These are phyloP conservation scores for Tetramorium simillimum DNA, from an alignment of 1,140 invertebrate species.

Conservation along the genomic window DNA sequence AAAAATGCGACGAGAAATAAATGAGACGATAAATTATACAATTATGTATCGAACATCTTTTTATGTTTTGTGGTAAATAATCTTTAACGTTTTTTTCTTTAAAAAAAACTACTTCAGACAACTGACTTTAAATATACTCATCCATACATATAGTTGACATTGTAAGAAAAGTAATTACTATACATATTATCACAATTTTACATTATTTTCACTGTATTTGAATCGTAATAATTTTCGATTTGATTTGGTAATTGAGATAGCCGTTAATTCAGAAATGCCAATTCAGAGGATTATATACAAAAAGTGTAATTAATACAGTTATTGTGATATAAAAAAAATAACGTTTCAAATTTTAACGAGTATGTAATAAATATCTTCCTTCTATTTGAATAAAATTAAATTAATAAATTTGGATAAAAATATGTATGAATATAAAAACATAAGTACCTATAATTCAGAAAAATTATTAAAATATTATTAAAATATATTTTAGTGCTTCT, in stretches of 20 bases:
- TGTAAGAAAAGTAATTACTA: not conserved
- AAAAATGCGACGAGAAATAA: not conserved
- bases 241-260: not conserved
- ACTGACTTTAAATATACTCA: not conserved
- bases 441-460: not conserved
- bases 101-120: not conserved
- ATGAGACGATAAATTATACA: not conserved
- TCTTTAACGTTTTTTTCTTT: not conserved
- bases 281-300: not conserved
- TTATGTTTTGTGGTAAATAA: not conserved
- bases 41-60: not conserved
- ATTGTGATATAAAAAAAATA: not conserved
- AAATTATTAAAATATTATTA: not conserved
- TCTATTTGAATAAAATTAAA: no score
- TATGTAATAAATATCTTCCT: not conserved
- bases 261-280: not conserved
- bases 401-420: not conserved
- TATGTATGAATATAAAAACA: not conserved
- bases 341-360: not conserved
- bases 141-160: not conserved
- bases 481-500: not conserved
- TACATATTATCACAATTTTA: not conserved
- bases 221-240: not conserved
- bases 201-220: not conserved
- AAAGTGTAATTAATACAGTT: no score